phyloP scores from a whole-genome alignment of 1,140 invertebrate species.

The Sogatella furcifera region DNA sequence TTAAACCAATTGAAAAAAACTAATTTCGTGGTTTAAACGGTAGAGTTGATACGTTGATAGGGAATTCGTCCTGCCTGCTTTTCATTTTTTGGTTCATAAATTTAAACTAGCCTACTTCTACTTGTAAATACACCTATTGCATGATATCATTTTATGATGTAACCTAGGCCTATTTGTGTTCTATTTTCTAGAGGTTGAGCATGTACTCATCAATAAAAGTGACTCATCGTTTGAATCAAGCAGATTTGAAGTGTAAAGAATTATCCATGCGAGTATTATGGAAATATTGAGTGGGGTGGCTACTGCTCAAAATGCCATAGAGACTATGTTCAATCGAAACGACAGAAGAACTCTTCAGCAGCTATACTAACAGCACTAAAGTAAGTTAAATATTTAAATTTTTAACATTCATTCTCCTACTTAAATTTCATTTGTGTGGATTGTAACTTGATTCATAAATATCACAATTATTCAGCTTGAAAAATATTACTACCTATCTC shows the following conservation, averaged over 20 bases:
- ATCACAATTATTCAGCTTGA: background rate
- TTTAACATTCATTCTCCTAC: background rate
- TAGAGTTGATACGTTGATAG: too few species aligned
- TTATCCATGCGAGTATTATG: slow-evolving; percentile 85
- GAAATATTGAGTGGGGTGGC: slow-evolving; percentile 92
- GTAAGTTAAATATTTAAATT: background rate
- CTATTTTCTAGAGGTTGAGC: slow-evolving; percentile 3
- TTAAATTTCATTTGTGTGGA: too few species aligned
- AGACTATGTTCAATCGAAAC: slow-evolving; percentile 52
- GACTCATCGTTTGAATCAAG: slow-evolving; percentile 63
- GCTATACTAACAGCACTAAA: background rate
- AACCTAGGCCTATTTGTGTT: too few species aligned
- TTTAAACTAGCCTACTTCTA: too few species aligned
- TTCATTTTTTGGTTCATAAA: too few species aligned
- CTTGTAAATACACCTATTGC: too few species aligned
- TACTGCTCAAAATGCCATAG: slow-evolving; percentile 90
- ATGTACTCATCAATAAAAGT: slow-evolving; percentile 63
- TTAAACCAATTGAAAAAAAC: too few species aligned
- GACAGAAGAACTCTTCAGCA: slow-evolving; percentile 33
- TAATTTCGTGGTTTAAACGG: too few species aligned
- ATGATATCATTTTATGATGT: too few species aligned
- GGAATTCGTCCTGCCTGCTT: too few species aligned
- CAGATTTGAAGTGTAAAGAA: slow-evolving; percentile 88
- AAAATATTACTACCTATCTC: too few species aligned
- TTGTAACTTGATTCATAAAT: too few species aligned